phyloP scores from a whole-genome alignment of 2,797 vertebrate genomes.

The Neoniphon sammara region DNA sequence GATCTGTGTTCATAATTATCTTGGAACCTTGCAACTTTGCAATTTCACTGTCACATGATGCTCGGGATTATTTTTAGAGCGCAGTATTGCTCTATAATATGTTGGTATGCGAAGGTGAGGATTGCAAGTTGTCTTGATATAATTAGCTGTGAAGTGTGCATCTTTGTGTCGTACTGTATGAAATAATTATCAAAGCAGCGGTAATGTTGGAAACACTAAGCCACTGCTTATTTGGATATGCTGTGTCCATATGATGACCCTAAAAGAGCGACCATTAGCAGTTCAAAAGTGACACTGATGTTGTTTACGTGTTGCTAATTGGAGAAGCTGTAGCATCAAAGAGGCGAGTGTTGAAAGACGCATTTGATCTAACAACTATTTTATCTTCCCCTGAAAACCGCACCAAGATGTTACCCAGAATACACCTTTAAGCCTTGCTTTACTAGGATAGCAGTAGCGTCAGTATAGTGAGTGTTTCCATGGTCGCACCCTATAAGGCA shows the following conservation, averaged over 20 bases:
- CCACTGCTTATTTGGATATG: neutral
- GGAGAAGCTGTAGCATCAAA: conserved; percentile 16
- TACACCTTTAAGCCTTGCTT: neutral
- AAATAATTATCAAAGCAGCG: conserved; percentile 1
- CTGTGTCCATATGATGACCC: neutral
- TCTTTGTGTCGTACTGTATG: neutral
- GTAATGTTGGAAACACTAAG: neutral
- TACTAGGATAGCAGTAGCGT: neutral
- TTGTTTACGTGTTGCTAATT: conserved; percentile 23
- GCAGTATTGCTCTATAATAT: neutral
- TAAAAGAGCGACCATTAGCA: conserved; percentile 15
- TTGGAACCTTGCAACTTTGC: no score
- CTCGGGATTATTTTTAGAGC: no score
- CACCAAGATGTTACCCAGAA: neutral
- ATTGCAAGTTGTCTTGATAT: neutral
- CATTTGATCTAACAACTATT: conserved; percentile 6
- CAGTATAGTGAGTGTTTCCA: neutral
- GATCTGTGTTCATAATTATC: no score
- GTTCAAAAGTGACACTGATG: conserved; percentile 20
- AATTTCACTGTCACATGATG: no score
- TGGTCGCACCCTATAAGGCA: neutral
- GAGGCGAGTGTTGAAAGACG: conserved; percentile 10
- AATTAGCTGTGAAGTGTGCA: neutral
- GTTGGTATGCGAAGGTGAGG: neutral
- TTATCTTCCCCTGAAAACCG: neutral